Base-by-base conservation (phyloP, 1,140 invertebrate genomes). In the Rhopalosiphum padi region DNA sequence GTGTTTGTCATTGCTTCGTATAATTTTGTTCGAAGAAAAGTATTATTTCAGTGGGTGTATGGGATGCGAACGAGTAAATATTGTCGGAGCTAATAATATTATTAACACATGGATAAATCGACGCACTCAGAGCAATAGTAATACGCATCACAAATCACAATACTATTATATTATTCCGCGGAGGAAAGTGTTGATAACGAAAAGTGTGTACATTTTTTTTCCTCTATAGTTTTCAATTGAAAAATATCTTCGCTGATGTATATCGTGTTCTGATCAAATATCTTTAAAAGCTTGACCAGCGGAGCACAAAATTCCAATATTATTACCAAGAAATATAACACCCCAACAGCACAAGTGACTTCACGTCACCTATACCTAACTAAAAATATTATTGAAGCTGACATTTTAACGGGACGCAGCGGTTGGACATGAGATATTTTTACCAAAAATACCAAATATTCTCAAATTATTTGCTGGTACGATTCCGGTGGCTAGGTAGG, bases 341-440 rank as follows among this genome's bases (percentile, higher is more conserved):
- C 60, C 15, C n/a, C 30, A 18, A 77, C 60, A 15, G 30, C 60
- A 15, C 25, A 11, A 4, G n/a, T 6, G 11, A 77, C 4, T 68
- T 77, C n/a, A n/a, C 60, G 60, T n/a, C 60, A 77, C 60, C 15
- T n/a, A n/a, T 60, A 60, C 11, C 11, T 77, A n/a, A 77, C 60
- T 77, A n/a, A 77, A 77, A 77, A 77, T n/a, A 77, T 68, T 68
- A 68, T 77, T n/a, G 60, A n/a, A 77, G n/a, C 60, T n/a, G 60
- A n/a, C 60, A 30, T 77, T 77, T n/a, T 77, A 35, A 77, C 60
- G 11, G 15, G 30, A 77, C n/a, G 15, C 18, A 41, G n/a, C 5
- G 60, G 9, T 68, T 68, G 60, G 60, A n/a, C 60, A 30, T 30
- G 11, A 68, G 30, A 68, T 68, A 30, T 60, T 60, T 60, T 60